Percentiles rank a stretch among this genome's conserved stretches.
Conservation (phyloP, 2,797 vertebrate species). For the Amphiprion clarkii region DNA sequence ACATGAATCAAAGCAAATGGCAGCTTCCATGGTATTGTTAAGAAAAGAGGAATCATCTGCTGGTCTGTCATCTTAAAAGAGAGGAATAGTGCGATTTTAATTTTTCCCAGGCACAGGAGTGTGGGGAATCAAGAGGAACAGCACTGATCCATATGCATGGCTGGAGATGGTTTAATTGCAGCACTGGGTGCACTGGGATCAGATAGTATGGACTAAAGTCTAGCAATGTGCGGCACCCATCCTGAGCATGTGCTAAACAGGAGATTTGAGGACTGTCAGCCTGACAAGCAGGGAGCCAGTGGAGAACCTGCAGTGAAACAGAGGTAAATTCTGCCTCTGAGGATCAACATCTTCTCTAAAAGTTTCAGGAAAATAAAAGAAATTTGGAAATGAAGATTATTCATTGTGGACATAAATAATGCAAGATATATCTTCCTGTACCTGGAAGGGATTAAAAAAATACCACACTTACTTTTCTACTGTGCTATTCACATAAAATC, state of each 20-base stretch:
- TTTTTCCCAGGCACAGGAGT: constrained; percentile 25
- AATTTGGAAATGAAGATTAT: constrained; percentile 35
- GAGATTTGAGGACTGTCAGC: constrained; percentile 25
- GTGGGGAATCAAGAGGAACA: constrained; percentile 46
- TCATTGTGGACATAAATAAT: constrained; percentile 53
- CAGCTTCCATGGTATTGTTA: constrained; percentile 22
- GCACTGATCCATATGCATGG: constrained; percentile 67
- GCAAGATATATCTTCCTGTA: constrained; percentile 33
- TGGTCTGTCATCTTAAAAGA: constrained; percentile 31
- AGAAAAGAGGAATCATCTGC: constrained; percentile 16
- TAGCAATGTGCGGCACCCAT: constrained; percentile 25
- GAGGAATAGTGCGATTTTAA: constrained; percentile 3
- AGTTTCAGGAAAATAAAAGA: constrained; percentile 17
- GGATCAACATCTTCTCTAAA: constrained; percentile 11
- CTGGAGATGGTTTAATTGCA: constrained; percentile 63
- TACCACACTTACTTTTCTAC: constrained; percentile 1
- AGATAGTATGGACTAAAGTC: constrained; percentile 40
- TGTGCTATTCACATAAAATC: constrained; percentile 2
- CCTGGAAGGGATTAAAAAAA: constrained; percentile 17
- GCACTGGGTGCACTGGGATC: constrained; percentile 40
- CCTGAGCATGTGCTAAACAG: constrained; percentile 20
- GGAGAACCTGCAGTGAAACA: constrained; percentile 22
- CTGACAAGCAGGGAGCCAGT: constrained; percentile 11
- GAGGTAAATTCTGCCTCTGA: constrained; percentile 32
- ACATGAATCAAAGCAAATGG: constrained; percentile 23